A percentile compares a stretch with the other conserved stretches of the same genome.
phyloP scores from a whole-genome alignment of 2,797 vertebrate species.

The Gymnoscopelus microlampas region DNA sequence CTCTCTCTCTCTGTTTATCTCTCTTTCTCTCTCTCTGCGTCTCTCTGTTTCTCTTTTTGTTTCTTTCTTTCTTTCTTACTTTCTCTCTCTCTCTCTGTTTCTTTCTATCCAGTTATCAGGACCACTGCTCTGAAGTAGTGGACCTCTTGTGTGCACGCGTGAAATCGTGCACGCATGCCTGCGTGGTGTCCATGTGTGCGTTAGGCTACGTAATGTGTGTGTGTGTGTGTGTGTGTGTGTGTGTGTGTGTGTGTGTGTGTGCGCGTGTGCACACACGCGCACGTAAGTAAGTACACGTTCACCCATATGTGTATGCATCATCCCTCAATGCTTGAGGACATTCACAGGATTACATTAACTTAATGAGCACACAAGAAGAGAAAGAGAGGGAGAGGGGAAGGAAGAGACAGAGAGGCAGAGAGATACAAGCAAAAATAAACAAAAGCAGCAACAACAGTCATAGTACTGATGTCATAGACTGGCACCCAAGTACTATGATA shows the following conservation, averaged over 20 bases:
- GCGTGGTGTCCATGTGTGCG: background rate
- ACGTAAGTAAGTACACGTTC: background rate
- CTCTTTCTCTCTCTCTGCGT: background rate
- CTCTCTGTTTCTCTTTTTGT: conserved; percentile 29
- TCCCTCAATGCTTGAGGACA: conserved; percentile 11
- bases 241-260: background rate
- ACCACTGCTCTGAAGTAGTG: conserved; percentile 22
- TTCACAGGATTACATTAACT: background rate
- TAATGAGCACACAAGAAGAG: background rate
- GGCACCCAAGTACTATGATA: too few relatives aligned
- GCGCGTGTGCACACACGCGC: background rate
- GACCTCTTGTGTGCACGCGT: conserved; percentile 6
- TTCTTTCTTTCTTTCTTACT: conserved; percentile 4
- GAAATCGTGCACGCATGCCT: conserved; percentile 3
- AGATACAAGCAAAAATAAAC: too few relatives aligned
- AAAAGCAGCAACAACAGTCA: too few relatives aligned
- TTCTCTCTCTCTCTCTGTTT: conserved; percentile 19
- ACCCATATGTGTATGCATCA: background rate
- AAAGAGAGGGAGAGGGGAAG: too few relatives aligned
- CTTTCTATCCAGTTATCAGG: conserved; percentile 49
- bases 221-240: conserved; percentile 6
- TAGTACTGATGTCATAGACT: too few relatives aligned
- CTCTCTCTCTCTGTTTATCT: background rate
- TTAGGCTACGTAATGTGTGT: conserved; percentile 4
- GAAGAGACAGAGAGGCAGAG: too few relatives aligned